phyloP scores from a whole-genome alignment of 1,140 invertebrate genomes.

The Drosophila saltans region DNA sequence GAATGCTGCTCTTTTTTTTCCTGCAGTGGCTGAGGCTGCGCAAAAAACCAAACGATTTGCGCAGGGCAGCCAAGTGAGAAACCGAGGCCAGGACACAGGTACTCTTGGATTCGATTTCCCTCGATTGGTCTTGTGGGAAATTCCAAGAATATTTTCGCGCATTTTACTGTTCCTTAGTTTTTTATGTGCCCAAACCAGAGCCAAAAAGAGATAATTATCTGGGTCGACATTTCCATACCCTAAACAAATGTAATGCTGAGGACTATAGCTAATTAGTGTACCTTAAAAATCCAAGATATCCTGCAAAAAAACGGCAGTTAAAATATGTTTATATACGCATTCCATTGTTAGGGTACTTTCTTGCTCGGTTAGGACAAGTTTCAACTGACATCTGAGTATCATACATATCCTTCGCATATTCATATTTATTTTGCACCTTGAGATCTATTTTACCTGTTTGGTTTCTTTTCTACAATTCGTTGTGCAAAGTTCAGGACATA shows the following conservation, averaged over 20 bases:
- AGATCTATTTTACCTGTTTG: conserved; percentile 55
- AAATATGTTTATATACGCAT: neutral
- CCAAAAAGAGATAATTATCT: neutral
- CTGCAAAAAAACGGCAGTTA: too few relatives aligned
- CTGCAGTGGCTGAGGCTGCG: conserved; percentile 53
- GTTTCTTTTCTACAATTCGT: conserved; percentile 35
- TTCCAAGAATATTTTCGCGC: conserved; percentile 58
- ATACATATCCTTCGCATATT: neutral
- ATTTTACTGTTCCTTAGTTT: conserved; percentile 35
- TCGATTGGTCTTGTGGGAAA: conserved; percentile 76
- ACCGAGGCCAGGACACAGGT: conserved; percentile 43
- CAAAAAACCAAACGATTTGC: conserved; percentile 53
- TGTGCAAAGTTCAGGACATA: conserved; percentile 43
- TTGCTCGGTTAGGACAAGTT: too few relatives aligned
- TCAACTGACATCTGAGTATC: too few relatives aligned
- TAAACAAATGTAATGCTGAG: neutral
- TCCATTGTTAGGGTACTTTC: neutral
- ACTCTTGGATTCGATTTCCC: conserved; percentile 67
- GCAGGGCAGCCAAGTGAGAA: conserved; percentile 54
- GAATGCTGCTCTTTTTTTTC: conserved; percentile 45
- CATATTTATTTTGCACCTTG: neutral
- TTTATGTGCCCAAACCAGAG: conserved; percentile 27
- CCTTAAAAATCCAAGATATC: too few relatives aligned
- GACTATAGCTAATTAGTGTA: too few relatives aligned
- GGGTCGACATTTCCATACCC: neutral